Evolutionary conservation across 1,140 invertebrate species (phyloP), one percentile per base, ranked within the genome.

Genomic region (Dufourea novaeangliae): DNA sequence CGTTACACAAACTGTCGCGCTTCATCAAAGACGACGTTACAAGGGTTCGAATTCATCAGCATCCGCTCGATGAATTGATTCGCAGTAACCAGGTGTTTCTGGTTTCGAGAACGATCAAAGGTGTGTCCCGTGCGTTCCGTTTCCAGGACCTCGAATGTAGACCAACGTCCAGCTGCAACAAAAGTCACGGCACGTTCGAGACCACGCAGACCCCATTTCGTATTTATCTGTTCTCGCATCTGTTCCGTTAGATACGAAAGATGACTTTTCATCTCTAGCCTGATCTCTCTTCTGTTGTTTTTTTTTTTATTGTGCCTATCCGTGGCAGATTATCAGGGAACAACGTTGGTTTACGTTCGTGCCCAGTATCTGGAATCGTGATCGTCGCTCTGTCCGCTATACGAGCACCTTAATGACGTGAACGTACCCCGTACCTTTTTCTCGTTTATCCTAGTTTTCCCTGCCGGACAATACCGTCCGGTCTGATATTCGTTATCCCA

Each of bases 101-200:
- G 44, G 56, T n/a, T 61, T 77, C 61, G 59, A 57, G 77, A 67
- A 41, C n/a, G 67, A 80, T 80, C 82, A 80, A 84, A 84, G 82
- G 78, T 84, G 67, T 67, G 77, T 77, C 57, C 62, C 52, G 1
- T 66, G 70, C 56, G 72, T 62, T 76, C 66, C 61, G 71, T 79
- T 79, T 80, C 56, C 52, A 29, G 62, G 46, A 76, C 46, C 63
- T 59, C 20, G 63, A 80, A 85, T 85, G 63, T 80, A 78, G 82
- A 85, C 69, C 82, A 84, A 72, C 73, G 82, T 85, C 69, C 83
- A 85, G 83, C 83, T 85, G 83, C 73, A 52, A 41, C 67, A 39
- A 70, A 79, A 82, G 41, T 64, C 46, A 10, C 25, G 79, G 52
- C 52, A 62, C 37, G 34, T 46, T 61, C 80, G 29, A 34, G 32